Percentiles rank a stretch among this genome's conserved stretches.
Evolutionary conservation across 2,888 invertebrate species (phyloP).

Genomic region (Schizotus pectinicornis): DNA sequence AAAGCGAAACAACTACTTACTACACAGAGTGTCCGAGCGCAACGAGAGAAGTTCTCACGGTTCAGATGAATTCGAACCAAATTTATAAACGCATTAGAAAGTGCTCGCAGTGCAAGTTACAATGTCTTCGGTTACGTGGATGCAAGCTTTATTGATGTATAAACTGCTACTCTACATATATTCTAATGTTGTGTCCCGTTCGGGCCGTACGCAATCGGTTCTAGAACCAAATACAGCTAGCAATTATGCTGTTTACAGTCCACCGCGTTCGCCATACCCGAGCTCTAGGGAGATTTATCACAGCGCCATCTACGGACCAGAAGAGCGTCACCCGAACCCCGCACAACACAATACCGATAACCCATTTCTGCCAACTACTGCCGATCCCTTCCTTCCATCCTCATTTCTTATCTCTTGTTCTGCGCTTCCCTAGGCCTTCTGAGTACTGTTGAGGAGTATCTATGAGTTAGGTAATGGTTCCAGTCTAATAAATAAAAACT

Average conservation of each 20-base stretch:
- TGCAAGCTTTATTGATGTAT: constrained; percentile 21
- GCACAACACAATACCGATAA: too few species aligned
- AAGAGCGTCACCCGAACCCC: too few species aligned
- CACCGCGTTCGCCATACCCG: constrained; percentile 10
- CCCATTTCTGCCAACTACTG: too few species aligned
- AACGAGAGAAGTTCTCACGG: constrained; percentile 37
- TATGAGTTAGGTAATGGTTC: too few species aligned
- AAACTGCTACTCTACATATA: constrained; percentile 36
- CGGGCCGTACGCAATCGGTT: constrained; percentile 23
- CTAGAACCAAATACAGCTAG: constrained; percentile 11
- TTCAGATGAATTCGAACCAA: constrained; percentile 38
- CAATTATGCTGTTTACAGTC: constrained; percentile 18
- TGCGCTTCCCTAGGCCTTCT: too few species aligned
- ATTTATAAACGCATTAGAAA: constrained; percentile 44
- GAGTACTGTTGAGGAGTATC: too few species aligned
- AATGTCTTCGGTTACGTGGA: constrained; percentile 24
- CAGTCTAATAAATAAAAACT: too few species aligned
- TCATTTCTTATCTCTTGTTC: too few species aligned
- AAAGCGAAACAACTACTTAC: constrained; percentile 11
- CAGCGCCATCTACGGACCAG: constrained; percentile 6
- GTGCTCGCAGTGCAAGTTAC: constrained; percentile 25
- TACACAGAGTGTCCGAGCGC: background rate
- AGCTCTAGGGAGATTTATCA: constrained; percentile 3
- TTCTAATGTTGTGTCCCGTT: constrained; percentile 36
- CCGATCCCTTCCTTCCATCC: too few species aligned